These are phyloP conservation scores for Tachysurus fulvidraco DNA, from an alignment of 2,113 vertebrate species.

Conservation along the genomic window DNA sequence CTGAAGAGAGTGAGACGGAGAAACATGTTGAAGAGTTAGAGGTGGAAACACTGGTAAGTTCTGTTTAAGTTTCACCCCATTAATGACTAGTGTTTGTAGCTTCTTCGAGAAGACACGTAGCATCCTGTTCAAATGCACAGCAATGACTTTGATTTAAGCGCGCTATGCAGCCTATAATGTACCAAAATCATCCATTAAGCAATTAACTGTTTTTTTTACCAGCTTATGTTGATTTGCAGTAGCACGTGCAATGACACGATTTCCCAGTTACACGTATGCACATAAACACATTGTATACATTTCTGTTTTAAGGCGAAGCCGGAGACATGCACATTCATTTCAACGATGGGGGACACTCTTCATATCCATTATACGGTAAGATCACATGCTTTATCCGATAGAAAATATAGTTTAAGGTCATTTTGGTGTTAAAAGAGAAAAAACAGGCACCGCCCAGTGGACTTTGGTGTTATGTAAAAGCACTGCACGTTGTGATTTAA, in stretches of 20 bases:
- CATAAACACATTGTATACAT: constrained; percentile 8
- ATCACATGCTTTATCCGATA: not conserved
- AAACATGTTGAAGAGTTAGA: constrained; percentile 63
- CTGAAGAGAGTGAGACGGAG: constrained; percentile 51
- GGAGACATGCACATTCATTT: constrained; percentile 78
- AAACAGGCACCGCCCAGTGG: constrained; percentile 20
- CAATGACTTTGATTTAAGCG: no score
- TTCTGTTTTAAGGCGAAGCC: constrained; percentile 70
- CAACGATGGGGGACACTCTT: constrained; percentile 84
- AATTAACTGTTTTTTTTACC: no score
- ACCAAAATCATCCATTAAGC: no score
- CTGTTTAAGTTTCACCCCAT: constrained; percentile 15
- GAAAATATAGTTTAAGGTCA: not conserved
- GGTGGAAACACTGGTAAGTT: constrained; percentile 76
- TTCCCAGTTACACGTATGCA: not conserved
- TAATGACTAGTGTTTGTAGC: not conserved
- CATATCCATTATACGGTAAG: constrained; percentile 92
- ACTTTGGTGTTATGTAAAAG: not conserved
- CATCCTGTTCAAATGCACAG: no score
- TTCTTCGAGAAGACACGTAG: constrained; percentile 32
- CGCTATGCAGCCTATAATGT: not conserved
- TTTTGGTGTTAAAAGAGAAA: no score
- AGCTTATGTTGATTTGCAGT: not conserved
- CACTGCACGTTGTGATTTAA: not conserved
- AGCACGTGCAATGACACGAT: constrained; percentile 14